A percentile compares a stretch with the other conserved stretches of the same genome.
Conservation (phyloP, 2,888 invertebrate genomes). For the Scelioninae gen. 2 region DNA sequence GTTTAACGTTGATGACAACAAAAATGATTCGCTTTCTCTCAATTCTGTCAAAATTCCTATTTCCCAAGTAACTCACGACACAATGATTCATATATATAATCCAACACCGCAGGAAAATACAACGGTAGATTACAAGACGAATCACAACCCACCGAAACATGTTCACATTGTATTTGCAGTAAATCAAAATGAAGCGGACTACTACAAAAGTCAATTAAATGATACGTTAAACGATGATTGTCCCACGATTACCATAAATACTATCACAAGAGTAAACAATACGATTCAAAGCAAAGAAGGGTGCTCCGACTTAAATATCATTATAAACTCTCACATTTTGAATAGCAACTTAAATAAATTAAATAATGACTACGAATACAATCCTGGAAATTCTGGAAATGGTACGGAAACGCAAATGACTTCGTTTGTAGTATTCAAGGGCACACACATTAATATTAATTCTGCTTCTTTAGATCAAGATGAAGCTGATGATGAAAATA, state of each 20-base stretch:
- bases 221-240: slow-evolving; percentile 64
- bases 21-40: too few relatives aligned
- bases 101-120: slow-evolving; percentile 60
- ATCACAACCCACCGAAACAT: slow-evolving; percentile 63
- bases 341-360: slow-evolving; percentile 76
- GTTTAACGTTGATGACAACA: too few relatives aligned
- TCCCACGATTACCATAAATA: slow-evolving; percentile 73
- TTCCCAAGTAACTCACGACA: slow-evolving; percentile 70
- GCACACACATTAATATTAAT: slow-evolving; percentile 68
- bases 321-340: slow-evolving; percentile 82
- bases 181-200: slow-evolving; percentile 61
- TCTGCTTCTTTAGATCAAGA: too few relatives aligned
- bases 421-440: slow-evolving; percentile 66
- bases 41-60: slow-evolving; percentile 52
- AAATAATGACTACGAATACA: slow-evolving; percentile 5
- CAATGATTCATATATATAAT: slow-evolving; percentile 70
- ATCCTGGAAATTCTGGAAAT: background rate
- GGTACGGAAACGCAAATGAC: slow-evolving; percentile 44
- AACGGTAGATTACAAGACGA: background rate
- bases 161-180: slow-evolving; percentile 71
- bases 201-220: slow-evolving; percentile 42
- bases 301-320: slow-evolving; percentile 83
- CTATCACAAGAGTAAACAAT: slow-evolving; percentile 72
- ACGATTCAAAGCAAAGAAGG: slow-evolving; percentile 79
- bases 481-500: slow-evolving; percentile 15